Evolutionary conservation across 2,113 vertebrate genomes (phyloP).

Genomic region (Ophthalmolycus amberensis): DNA sequence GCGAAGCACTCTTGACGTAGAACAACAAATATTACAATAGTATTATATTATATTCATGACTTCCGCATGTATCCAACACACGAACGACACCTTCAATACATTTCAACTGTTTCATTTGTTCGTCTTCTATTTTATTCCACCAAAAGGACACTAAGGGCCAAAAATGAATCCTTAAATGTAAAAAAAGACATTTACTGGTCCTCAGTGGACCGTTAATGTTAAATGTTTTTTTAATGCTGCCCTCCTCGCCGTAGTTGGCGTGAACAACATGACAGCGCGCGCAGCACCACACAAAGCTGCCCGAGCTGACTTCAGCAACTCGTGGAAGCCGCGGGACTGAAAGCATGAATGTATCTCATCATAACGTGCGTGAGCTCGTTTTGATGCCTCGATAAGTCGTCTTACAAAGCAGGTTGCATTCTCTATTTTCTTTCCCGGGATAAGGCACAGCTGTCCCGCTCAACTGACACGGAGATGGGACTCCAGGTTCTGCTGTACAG

Average conservation of each 20-base stretch:
- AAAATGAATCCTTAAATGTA: too few species aligned
- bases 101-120: not conserved
- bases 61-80: not conserved
- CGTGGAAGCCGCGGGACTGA: fast-evolving
- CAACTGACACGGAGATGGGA: conserved; percentile 33
- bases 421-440: not conserved
- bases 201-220: too few species aligned
- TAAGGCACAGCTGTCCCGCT: not conserved
- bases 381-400: not conserved
- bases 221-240: too few species aligned
- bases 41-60: not conserved
- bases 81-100: not conserved
- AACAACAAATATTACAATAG: too few species aligned
- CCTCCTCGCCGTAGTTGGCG: not conserved
- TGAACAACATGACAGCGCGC: not conserved
- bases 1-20: too few species aligned
- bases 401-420: not conserved
- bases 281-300: not conserved
- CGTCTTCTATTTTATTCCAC: not conserved
- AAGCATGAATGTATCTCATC: too few species aligned
- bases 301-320: not conserved
- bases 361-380: not conserved
- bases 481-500: conserved; percentile 65
- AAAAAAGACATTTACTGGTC: not conserved
- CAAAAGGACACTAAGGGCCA: not conserved